A percentile compares a stretch with the other conserved stretches of the same genome.
Evolutionary conservation across 92 coral and sea anemone species (phyloP).

Genomic region (Parazoanthus darwini): DNA sequence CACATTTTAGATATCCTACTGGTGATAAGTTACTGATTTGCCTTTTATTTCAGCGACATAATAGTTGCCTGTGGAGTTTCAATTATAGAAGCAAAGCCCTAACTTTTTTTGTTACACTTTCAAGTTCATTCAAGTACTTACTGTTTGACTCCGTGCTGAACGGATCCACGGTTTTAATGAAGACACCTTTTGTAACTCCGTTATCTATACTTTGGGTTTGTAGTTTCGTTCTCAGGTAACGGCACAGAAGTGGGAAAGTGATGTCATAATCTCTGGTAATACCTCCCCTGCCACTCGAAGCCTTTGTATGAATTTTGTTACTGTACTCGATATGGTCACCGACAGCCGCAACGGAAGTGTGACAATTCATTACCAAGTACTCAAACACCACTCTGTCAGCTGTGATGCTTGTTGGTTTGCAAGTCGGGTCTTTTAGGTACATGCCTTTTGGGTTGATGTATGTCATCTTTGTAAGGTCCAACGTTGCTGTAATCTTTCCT

Average conservation of each 20-base stretch:
- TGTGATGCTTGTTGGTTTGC: background rate
- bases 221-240: background rate
- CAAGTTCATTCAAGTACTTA: background rate
- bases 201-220: background rate
- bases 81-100: background rate
- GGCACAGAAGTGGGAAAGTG: background rate
- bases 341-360: background rate
- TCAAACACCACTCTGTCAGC: background rate
- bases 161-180: background rate
- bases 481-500: background rate
- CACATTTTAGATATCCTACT: too few relatives aligned
- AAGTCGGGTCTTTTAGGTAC: background rate
- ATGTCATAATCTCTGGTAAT: slow-evolving; percentile 1
- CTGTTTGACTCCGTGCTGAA: background rate
- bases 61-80: too few relatives aligned
- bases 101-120: background rate
- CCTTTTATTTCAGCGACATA: too few relatives aligned
- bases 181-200: background rate
- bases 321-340: background rate
- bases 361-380: background rate
- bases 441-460: background rate
- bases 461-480: background rate
- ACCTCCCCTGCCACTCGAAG: background rate
- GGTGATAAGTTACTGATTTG: too few relatives aligned
- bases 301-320: background rate